Base-by-base conservation (phyloP, 2,888 invertebrate species). In the Plemyria rubiginata region DNA sequence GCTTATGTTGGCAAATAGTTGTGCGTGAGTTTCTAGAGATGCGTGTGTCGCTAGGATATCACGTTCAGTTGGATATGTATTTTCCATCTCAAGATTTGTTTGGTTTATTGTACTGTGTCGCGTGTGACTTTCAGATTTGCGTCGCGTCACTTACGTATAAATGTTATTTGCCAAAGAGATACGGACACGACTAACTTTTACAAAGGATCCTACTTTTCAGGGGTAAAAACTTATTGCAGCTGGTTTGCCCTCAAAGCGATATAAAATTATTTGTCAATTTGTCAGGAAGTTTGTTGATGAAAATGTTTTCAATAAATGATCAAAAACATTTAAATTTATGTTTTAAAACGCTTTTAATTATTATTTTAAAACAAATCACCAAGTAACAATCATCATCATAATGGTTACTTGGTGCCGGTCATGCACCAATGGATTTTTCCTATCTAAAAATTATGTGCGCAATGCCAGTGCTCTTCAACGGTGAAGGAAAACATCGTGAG, bases 81-180 rank as follows among this genome's bases (percentile, higher is more conserved):
- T 71, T 52, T 32, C 66, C 62, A 68, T 54, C 69, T 69, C 68
- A 32, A 46, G 40, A 45, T 43, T 22, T 38, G 50, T 55, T 54
- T 50, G 53, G 54, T 52, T 60, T 65, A 69, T 71, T 74, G 64
- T 16, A 54, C 71, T 71, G 61, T 65, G 71, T 53, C 62, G n/a
- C 49, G 85, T 83, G 84, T 86, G 87, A 86, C 82, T 85, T 76
- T 85, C 86, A 84, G 86, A 88, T 90, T 90, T 86, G 84, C 84
- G 76, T 85, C 81, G 77, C 81, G 80, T 86, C 83, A 85, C 84
- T 82, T 79, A 81, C 80, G 82, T 88, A 86, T 86, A 86, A 86
- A 89, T 85, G 86, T 86, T 87, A 88, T 88, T 88, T 87, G 84
- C 77, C 78, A 84, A 86, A 88, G 88, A 87, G 86, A 85, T 80